Base-by-base conservation (phyloP, 2,113 vertebrate genomes). In the Anguilla rostrata region DNA sequence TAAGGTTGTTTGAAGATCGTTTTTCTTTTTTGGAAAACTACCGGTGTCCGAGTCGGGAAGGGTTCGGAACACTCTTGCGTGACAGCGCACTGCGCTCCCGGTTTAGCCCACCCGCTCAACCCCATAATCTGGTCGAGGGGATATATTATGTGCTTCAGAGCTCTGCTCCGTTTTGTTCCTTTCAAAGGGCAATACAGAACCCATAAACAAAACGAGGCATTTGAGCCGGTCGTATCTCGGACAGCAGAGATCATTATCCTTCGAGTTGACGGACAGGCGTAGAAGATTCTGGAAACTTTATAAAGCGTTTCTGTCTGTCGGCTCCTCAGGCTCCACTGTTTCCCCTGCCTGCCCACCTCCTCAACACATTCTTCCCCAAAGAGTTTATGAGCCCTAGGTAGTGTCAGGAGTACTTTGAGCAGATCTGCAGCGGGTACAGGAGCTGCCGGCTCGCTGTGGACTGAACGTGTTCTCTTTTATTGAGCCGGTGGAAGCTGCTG, bases 11-110 rank as follows among this genome's bases (percentile, higher is more conserved):
- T 5, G 26, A 75, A 75, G n/a, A 75, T 75, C 9, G 6, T 9
- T 75, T 75, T 75, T 75, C 34, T 75, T 29, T 29, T 75, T 75
- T n/a, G 60, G 60, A 66, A 66, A 66, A 66, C 60, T 66, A 66
- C 22, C 22, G 7, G 3, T 26, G 4, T 66, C 26, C 5, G 18
- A 22, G 60, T 26, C 3, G 22, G 60, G 60, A 66, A 66, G 49
- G 12, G 60, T 66, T 34, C 18, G 71, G 34, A 2, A 34, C 71
- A 75, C 71, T 29, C 71, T 75, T 75, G 71, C 71, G 34, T 75
- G 71, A 5, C n/a, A 34, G 26, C 34, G 8, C 15, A 6, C 66
- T 26, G 11, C 3, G 63, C 22, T 6, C 63, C 5, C 3, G 0
- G 63, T 71, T 75, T 75, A 34, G 8, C 71, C 71, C 26, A 12